phyloP scores from a whole-genome alignment of 2,113 vertebrate genomes.

The Capra hircus region DNA sequence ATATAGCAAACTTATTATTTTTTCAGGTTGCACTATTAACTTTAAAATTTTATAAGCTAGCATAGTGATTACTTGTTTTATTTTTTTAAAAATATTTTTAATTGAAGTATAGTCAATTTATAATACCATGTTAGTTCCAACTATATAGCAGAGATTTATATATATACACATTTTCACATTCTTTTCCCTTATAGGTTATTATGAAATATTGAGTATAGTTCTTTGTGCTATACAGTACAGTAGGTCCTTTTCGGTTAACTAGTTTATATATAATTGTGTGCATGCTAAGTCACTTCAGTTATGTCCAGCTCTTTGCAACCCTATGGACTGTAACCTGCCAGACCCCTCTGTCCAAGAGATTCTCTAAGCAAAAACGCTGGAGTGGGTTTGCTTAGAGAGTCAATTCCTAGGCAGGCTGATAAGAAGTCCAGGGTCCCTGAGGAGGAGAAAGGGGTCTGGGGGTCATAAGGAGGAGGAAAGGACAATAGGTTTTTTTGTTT shows the following conservation, averaged over 20 bases:
- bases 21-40: neutral
- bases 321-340: neutral
- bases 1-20: neutral
- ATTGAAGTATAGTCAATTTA: neutral
- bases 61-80: neutral
- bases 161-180: neutral
- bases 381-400: neutral
- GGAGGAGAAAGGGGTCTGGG: neutral
- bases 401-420: neutral
- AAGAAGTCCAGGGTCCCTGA: neutral
- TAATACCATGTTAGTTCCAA: neutral
- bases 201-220: neutral
- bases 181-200: neutral
- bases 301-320: neutral
- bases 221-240: neutral
- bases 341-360: neutral
- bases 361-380: neutral
- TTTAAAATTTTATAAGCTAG: neutral
- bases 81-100: neutral
- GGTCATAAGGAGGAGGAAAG: neutral
- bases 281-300: neutral
- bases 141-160: neutral
- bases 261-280: neutral
- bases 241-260: neutral
- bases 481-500: neutral